Percentiles rank a stretch among this genome's conserved stretches.
These are phyloP conservation scores for Chloroceryle inda DNA, from an alignment of 2,797 vertebrate genomes.

Conservation along the genomic window DNA sequence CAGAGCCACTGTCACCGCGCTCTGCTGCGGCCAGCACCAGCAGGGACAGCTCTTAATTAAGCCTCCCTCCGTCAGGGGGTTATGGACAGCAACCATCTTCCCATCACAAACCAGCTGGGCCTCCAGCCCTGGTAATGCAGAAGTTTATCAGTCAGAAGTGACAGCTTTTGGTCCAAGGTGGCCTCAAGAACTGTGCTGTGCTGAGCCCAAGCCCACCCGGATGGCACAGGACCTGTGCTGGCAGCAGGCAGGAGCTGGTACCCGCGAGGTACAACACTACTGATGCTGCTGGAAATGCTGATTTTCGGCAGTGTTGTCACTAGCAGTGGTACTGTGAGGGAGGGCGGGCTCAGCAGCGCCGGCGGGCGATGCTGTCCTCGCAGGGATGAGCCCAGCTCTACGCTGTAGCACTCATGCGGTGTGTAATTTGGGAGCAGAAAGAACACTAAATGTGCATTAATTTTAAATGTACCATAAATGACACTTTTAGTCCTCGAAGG, in stretches of 20 bases:
- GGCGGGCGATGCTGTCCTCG: accelerated
- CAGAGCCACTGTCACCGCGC: not conserved
- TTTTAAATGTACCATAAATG: not conserved
- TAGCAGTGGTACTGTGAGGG: not conserved
- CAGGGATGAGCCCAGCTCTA: not conserved
- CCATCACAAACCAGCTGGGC: not conserved
- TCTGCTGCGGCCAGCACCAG: accelerated
- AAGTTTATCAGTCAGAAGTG: accelerated
- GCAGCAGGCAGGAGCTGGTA: not conserved
- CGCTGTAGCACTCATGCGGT: accelerated
- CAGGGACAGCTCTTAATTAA: not conserved
- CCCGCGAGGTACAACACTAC: accelerated
- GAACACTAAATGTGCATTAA: not conserved
- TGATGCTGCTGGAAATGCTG: not conserved
- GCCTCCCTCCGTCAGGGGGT: accelerated
- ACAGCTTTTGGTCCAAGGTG: accelerated
- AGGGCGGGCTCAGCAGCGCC: not conserved
- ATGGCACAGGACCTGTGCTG: not conserved
- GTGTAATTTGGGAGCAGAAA: not conserved
- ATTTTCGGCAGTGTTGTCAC: not conserved
- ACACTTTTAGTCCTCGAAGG: not conserved
- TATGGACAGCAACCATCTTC: not conserved
- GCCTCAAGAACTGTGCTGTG: not conserved
- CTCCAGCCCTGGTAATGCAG: not conserved
- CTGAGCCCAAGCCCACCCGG: not conserved